Base-by-base conservation (phyloP, 1,140 invertebrate species). In the Mylabris phalerata region DNA sequence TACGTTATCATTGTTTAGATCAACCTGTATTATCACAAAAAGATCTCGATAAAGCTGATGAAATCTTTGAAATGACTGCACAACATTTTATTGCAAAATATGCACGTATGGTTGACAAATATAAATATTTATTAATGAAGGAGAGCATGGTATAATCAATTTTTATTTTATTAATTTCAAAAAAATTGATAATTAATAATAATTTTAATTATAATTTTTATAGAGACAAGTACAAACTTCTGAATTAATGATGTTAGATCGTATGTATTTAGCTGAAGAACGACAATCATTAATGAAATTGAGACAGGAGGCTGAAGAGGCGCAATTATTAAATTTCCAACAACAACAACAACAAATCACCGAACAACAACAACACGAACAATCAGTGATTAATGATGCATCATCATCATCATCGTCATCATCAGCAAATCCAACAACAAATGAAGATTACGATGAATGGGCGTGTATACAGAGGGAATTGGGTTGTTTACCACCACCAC, bases 1-100 rank as follows among this genome's bases (percentile, higher is more conserved):
- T 92, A 46, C 79, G 87, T 42, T 93, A 92, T 75, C 92, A 94
- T 74, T 88, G 90, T 50, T 85, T 86, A 65, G 82, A 89, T 68
- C 84, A 89, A 60, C 79, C 82, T 51, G 80, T 84, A 44, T 75
- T 84, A 19, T 82, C 80, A 58, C 77, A 82, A 44, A 80, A 84
- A 62, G 84, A 88, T 68, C 77, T 89, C 43, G 77, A 82, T 44
- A 87, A 90, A 64, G 89, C 88, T 55, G 89, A 92, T 68, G 81
- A 85, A 61, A 80, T 84, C 62, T 92, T 92, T 73, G 86, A 89
- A 64, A 77, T 84, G 61, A 85, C 86, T 5, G 84, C 90, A 0
- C 77, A 84, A 67, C 82, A 85, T 68, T 78, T 92, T 48, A 75
- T 92, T 9, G 82, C 84, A 55, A 91, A 90, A 75, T 89, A 86